Evolutionary conservation across 2,797 vertebrate genomes (phyloP).

Genomic region (Poecile montanus): DNA sequence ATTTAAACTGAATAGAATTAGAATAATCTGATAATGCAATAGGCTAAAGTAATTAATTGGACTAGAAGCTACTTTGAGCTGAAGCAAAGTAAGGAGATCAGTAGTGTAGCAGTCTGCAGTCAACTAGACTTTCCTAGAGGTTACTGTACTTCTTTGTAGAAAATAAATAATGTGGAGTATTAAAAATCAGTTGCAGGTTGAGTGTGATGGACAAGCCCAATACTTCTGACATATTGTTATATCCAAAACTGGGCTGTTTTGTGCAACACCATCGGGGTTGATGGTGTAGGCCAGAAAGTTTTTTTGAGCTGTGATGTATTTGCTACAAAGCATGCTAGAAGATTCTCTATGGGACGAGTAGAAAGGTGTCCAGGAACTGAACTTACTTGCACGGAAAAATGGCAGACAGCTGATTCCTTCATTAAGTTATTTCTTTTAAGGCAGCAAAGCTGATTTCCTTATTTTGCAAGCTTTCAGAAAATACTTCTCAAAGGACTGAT

Average conservation of each 20-base stretch:
- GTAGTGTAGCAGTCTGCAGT: background rate
- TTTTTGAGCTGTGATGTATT: background rate
- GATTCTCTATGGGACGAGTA: background rate
- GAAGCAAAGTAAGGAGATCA: background rate
- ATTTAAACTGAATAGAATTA: background rate
- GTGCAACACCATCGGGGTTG: background rate
- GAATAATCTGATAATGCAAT: background rate
- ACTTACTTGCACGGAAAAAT: background rate
- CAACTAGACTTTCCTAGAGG: background rate
- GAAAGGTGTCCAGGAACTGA: background rate
- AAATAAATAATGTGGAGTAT: background rate
- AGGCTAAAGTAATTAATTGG: background rate
- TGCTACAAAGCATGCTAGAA: background rate
- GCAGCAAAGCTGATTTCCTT: background rate
- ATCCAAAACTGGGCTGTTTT: background rate
- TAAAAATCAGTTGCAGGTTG: background rate
- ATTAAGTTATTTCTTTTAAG: background rate
- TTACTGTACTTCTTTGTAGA: background rate
- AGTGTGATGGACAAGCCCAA: background rate
- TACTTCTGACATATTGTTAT: background rate
- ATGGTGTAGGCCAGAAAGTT: background rate
- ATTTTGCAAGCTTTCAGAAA: background rate
- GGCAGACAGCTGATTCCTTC: background rate
- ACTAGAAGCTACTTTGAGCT: background rate
- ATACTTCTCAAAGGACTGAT: background rate